Evolutionary conservation across 2,797 vertebrate species (phyloP).

Genomic region (Chelmon rostratus): DNA sequence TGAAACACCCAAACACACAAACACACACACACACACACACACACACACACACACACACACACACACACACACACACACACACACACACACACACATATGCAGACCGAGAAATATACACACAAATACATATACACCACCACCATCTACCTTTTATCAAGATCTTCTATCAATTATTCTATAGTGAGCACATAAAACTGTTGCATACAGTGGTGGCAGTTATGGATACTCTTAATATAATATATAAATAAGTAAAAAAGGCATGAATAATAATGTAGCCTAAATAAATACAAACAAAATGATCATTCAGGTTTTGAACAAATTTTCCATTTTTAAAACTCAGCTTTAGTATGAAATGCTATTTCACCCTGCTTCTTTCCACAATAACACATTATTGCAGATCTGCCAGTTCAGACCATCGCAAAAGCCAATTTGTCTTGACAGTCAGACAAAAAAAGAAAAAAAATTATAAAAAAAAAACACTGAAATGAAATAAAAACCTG

Average conservation of each 20-base stretch:
- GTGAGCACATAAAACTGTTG: background rate
- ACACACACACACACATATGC: background rate
- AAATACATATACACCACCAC: background rate
- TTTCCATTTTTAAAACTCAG: background rate
- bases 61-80: slow-evolving; percentile 5
- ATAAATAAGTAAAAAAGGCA: background rate
- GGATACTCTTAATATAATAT: background rate
- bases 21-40: background rate
- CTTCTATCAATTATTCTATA: background rate
- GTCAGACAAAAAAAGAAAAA: too few relatives aligned
- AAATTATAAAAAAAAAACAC: background rate
- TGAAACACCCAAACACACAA: slow-evolving; percentile 10
- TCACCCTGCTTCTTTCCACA: background rate
- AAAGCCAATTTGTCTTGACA: background rate
- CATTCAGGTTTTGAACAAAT: too few relatives aligned
- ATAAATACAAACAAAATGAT: background rate
- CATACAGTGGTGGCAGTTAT: background rate
- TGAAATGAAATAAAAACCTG: background rate
- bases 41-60: background rate
- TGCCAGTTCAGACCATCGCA: background rate
- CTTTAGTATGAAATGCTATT: background rate
- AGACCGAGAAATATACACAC: too few relatives aligned
- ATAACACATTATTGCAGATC: background rate
- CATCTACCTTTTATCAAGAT: background rate
- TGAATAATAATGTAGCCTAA: too few relatives aligned